Base-by-base conservation (phyloP, 2,113 vertebrate species). In the Malurus elegans region DNA sequence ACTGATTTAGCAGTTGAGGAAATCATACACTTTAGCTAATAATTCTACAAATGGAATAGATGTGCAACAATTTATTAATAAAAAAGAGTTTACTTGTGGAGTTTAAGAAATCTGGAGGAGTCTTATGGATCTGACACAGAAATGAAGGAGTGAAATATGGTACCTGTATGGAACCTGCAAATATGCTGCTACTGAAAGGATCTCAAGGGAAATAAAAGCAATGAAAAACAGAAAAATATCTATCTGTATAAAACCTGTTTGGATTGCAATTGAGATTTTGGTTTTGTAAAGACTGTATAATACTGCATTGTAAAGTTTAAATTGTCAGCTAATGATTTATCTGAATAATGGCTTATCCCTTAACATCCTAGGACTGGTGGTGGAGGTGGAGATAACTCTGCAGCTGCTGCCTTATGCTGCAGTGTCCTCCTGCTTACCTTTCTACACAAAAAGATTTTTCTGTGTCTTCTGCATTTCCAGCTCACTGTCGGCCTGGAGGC, bases 201-300 rank as follows among this genome's bases (percentile, higher is more conserved):
- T 3, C 9, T 17, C 4, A 34, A 74, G 6, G 3, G 3, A n/a
- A n/a, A 40, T n/a, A 20, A 38, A 57, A 2, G 4, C 4, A 62
- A 25, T 17, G 7, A 47, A 66, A 66, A 48, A 10, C 20, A 16
- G 64, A 19, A 70, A 61, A 61, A 23, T 48, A 18, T 65, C 15
- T 34, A 36, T 70, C 53, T 62, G 8, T 86, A 88, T 58, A 48
- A 53, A 85, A 75, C 14, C 2, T 9, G 1, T 6, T 91, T 91
- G 71, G 5, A 28, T 73, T 40, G 10, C 16, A 48, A 29, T 31
- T 38, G 16, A 34, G 29, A 61, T 60, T 84, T 90, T 44, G 12
- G 21, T 40, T 24, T 80, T 93, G 12, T 44, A 48, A 48, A 47
- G 21, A 47, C 21, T 47, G 20, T 71, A 54, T 42, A 88, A 84